Conservation (phyloP, 2,888 invertebrate genomes). For the Orthosia gracilis region DNA sequence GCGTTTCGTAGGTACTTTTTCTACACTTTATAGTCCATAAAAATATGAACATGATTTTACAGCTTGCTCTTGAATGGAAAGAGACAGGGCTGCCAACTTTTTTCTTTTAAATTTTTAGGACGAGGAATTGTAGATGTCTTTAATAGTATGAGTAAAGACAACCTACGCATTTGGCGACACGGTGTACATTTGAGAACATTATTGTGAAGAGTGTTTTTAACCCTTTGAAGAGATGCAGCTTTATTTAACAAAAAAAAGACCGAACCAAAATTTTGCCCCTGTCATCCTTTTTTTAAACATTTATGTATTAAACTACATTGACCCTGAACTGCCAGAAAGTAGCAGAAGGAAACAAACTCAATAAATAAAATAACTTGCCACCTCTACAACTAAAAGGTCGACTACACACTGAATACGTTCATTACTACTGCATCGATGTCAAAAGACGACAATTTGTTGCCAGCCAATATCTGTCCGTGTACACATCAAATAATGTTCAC, state of each 20-base stretch:
- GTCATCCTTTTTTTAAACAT: no score
- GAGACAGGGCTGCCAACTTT: conserved; percentile 38
- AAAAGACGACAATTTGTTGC: conserved; percentile 67
- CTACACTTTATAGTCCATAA: conserved; percentile 47
- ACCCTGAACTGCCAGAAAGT: no score
- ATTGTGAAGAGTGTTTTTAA: neutral
- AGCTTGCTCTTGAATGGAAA: conserved; percentile 13
- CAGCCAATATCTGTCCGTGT: conserved; percentile 43
- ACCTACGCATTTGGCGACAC: neutral
- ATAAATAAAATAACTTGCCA: conserved; percentile 17
- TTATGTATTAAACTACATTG: no score
- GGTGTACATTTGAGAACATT: neutral
- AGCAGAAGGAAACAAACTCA: no score
- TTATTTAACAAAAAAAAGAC: neutral
- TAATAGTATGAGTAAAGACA: conserved; percentile 13
- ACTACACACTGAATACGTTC: conserved; percentile 64
- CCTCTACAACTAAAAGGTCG: conserved; percentile 32
- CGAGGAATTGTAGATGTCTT: conserved; percentile 26
- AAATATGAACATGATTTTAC: conserved; percentile 55
- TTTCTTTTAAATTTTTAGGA: neutral
- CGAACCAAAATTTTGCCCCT: no score
- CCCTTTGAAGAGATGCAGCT: neutral
- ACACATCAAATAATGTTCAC: no score
- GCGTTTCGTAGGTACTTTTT: conserved; percentile 27
- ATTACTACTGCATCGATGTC: conserved; percentile 63